Percentiles rank a stretch among this genome's conserved stretches.
These are phyloP conservation scores for Notechis scutatus DNA, from an alignment of 2,113 vertebrate species.

Conservation along the genomic window DNA sequence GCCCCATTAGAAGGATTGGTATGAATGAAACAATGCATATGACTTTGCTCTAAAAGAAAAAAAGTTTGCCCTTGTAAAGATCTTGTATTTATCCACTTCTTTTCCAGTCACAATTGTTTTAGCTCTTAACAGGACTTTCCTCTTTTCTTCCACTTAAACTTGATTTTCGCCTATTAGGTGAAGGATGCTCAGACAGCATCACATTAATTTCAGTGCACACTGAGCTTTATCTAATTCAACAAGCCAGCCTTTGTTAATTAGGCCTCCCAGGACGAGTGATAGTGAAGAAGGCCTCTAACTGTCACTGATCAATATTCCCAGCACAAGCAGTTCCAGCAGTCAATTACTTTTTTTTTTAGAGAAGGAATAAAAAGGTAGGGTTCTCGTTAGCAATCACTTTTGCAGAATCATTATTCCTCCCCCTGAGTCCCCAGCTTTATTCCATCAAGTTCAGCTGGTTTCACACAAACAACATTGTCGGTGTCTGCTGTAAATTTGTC, in stretches of 20 bases:
- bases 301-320: conserved; percentile 66
- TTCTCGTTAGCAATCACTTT: conserved; percentile 48
- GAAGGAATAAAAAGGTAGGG: conserved; percentile 39
- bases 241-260: conserved; percentile 76
- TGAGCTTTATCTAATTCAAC: conserved; percentile 79
- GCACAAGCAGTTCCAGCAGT: conserved; percentile 56
- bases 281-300: conserved; percentile 57
- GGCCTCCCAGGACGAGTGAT: conserved; percentile 64
- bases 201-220: conserved; percentile 73
- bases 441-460: background rate
- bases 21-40: conserved; percentile 2
- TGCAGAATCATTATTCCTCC: conserved; percentile 23
- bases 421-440: background rate
- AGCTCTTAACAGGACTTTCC: conserved; percentile 47
- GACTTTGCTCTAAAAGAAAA: accelerated
- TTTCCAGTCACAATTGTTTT: conserved; percentile 54
- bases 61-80: conserved; percentile 40
- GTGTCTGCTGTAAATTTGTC: background rate
- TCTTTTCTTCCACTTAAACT: conserved; percentile 60
- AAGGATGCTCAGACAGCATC: conserved; percentile 67
- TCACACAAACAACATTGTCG: conserved; percentile 24
- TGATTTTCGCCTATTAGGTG: conserved; percentile 63
- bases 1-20: background rate
- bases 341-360: conserved; percentile 61
- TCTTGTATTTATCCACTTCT: conserved; percentile 55